These are phyloP conservation scores for Perognathus longimembris DNA, from an alignment of 2,113 vertebrate species.

Conservation along the genomic window DNA sequence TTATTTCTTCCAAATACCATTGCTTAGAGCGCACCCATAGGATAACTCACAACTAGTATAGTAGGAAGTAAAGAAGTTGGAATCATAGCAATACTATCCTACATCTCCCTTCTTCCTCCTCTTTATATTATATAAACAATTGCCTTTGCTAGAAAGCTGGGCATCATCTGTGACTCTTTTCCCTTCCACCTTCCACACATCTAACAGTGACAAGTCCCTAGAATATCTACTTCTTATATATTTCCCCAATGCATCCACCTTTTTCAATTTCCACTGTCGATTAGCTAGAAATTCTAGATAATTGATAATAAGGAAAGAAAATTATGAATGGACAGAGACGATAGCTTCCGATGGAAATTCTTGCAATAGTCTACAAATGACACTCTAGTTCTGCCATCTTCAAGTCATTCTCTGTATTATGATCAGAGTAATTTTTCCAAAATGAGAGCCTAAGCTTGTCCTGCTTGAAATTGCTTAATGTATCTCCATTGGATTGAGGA, in stretches of 20 bases:
- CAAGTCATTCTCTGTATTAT: not conserved
- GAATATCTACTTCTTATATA: not conserved
- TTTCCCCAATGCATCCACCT: not conserved
- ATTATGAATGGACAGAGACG: not conserved
- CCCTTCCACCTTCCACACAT: not conserved
- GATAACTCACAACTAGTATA: not conserved
- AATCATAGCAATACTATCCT: not conserved
- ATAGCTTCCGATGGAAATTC: not conserved
- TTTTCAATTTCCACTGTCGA: not conserved
- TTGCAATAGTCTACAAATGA: not conserved
- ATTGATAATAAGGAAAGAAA: not conserved
- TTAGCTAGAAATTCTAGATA: not conserved
- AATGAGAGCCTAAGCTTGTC: constrained; percentile 23
- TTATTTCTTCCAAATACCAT: constrained; percentile 37
- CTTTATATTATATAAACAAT: constrained; percentile 20
- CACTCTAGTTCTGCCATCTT: not conserved
- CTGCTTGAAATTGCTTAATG: constrained; percentile 35
- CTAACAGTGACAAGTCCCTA: not conserved
- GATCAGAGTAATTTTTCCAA: not conserved
- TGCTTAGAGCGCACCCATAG: not conserved
- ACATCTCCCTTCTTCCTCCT: constrained; percentile 19
- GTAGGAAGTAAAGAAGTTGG: constrained; percentile 7
- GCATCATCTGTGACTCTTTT: not conserved
- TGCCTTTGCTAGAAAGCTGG: not conserved
- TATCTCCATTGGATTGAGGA: not conserved